Base-by-base conservation (phyloP, 2,797 vertebrate genomes). In the Capromys pilorides region DNA sequence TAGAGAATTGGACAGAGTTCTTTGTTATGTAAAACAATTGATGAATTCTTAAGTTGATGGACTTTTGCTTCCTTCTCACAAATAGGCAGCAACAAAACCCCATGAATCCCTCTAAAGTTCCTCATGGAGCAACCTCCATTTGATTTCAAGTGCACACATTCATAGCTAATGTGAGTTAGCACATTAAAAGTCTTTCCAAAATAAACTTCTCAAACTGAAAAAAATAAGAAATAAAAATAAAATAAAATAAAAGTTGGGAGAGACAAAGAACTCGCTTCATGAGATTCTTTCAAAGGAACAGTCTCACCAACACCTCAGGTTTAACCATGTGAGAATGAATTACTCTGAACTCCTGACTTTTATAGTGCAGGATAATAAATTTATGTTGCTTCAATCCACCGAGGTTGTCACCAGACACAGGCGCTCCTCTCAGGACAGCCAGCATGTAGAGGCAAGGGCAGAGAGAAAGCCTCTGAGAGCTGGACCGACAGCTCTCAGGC, bases 151-250 rank as follows among this genome's bases (percentile, higher is more conserved):
- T 75, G n/a, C 79, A 49, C 7, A 87, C 33, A 75, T 71, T 67
- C 39, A 14, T n/a, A 49, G 31, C 36, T 89, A 77, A 86, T 83
- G 88, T 88, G 31, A 91, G 87, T 67, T 21, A 71, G 1, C 10
- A 82, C 31, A 19, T 87, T 89, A 67, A 26, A 73, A 69, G 33
- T 22, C 6, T 85, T 62, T 94, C 33, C 5, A 75, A n/a, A 67
- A 86, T 61, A 85, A 92, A 82, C 4, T 33, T 81, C 88, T 91
- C 39, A 81, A 90, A 78, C 77, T 69, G 83, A 71, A 45, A n/a
- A n/a, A n/a, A n/a, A n/a, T n/a, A n/a, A n/a, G n/a, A n/a, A n/a
- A n/a, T n/a, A n/a, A n/a, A n/a, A n/a, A n/a, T n/a, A n/a, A n/a
- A n/a, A n/a, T n/a, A n/a, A n/a, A n/a, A n/a, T n/a, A n/a, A n/a